Conservation (phyloP, 2,113 vertebrate genomes). For the Recurvirostra avosetta region DNA sequence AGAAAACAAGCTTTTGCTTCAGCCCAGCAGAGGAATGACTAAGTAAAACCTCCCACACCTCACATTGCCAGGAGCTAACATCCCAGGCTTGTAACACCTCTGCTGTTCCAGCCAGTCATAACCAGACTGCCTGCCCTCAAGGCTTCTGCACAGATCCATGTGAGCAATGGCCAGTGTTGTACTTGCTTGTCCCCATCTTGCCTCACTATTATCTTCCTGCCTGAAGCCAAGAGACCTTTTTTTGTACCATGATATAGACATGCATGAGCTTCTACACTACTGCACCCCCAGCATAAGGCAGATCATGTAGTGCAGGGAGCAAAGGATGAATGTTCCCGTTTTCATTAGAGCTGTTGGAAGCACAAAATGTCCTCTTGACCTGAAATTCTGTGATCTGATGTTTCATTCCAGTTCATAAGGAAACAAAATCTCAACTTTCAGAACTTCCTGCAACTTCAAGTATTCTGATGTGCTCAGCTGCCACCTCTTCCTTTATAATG, state of each 20-base stretch:
- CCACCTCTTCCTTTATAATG: not conserved
- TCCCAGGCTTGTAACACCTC: not conserved
- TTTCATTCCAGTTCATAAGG: not conserved
- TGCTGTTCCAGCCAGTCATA: not conserved
- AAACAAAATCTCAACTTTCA: not conserved
- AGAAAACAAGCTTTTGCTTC: not conserved
- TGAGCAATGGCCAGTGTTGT: accelerated
- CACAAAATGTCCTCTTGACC: not conserved
- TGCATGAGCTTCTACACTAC: not conserved
- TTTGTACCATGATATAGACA: not conserved
- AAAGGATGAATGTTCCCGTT: not conserved
- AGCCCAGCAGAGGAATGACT: not conserved
- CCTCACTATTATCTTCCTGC: not conserved
- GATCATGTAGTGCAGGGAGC: not conserved
- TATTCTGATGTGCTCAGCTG: not conserved
- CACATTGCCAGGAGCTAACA: not conserved
- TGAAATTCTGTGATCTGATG: not conserved
- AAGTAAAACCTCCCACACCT: not conserved
- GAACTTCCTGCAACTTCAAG: not conserved
- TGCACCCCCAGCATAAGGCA: not conserved
- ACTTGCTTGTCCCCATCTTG: not conserved
- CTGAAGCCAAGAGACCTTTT: not conserved
- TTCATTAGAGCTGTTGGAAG: not conserved
- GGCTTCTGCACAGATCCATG: not conserved
- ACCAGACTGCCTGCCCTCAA: not conserved